Percentiles rank a stretch among this genome's conserved stretches.
Evolutionary conservation across 2,113 vertebrate genomes (phyloP).

Genomic region (Osmerus mordax): DNA sequence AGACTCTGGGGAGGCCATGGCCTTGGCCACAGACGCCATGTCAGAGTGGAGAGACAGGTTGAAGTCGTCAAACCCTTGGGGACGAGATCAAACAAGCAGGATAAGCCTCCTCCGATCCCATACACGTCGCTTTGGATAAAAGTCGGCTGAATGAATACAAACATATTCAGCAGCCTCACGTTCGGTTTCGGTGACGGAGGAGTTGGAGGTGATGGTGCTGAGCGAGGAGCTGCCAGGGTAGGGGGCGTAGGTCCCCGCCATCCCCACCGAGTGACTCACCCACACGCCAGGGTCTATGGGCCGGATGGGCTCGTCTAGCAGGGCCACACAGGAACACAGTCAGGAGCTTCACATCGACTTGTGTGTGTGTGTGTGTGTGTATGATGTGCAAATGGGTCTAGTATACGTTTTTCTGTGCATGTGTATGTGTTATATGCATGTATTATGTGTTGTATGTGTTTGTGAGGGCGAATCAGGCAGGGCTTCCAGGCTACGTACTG

Average conservation of each 20-base stretch:
- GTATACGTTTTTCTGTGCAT: too few relatives aligned
- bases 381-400: too few relatives aligned
- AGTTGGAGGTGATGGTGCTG: constrained; percentile 83
- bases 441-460: too few relatives aligned
- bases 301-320: constrained; percentile 83
- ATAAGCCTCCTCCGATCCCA: too few relatives aligned
- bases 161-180: constrained; percentile 52
- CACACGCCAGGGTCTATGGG: constrained; percentile 87
- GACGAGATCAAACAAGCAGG: neutral
- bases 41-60: constrained; percentile 86
- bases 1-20: constrained; percentile 88
- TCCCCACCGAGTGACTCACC: constrained; percentile 83
- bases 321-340: neutral
- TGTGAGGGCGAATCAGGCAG: too few relatives aligned
- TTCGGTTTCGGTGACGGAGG: constrained; percentile 81
- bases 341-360: neutral
- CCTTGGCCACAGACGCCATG: constrained; percentile 87
- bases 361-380: too few relatives aligned
- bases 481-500: constrained; percentile 67
- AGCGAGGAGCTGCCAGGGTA: constrained; percentile 83
- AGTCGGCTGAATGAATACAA: too few relatives aligned
- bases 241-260: constrained; percentile 80
- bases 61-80: constrained; percentile 74
- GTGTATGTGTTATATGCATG: too few relatives aligned
- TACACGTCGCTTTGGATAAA: too few relatives aligned